Conservation (phyloP, 2,888 invertebrate species). For the Clitarchus hookeri region DNA sequence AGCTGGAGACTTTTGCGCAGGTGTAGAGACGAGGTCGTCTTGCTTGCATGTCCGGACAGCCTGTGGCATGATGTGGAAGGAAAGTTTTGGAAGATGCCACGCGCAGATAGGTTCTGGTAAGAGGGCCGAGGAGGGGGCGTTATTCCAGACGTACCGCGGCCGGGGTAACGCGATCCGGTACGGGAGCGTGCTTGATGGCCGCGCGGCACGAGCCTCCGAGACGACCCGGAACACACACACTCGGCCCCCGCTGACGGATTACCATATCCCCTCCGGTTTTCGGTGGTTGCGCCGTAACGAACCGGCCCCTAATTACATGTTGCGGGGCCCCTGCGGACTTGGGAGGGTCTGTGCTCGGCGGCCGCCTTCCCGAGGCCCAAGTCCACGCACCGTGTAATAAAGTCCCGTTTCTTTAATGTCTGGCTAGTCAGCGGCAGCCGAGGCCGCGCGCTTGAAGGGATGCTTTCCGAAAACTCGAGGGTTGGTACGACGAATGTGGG, state of each 20-base stretch:
- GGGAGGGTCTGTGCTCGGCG: not conserved
- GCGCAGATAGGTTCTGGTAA: not conserved
- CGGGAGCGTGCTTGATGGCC: not conserved
- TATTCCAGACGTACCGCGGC: not conserved
- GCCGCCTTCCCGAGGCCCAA: not conserved
- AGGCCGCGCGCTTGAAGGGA: too few species aligned
- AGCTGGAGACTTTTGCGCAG: not conserved
- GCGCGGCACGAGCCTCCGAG: not conserved
- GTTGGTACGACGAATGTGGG: too few species aligned
- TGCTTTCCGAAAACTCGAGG: too few species aligned
- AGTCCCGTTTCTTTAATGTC: too few species aligned
- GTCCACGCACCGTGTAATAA: not conserved
- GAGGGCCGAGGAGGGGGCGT: not conserved
- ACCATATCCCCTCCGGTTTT: not conserved
- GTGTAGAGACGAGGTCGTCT: too few species aligned
- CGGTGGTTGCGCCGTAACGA: constrained; percentile 1
- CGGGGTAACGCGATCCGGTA: not conserved
- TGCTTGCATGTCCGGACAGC: not conserved
- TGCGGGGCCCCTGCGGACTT: not conserved
- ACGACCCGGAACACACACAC: not conserved
- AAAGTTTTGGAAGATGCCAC: not conserved
- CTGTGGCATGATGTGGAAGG: not conserved
- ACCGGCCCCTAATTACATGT: not conserved
- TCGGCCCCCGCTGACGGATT: not conserved
- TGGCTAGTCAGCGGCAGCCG: too few species aligned